Conservation (phyloP, 2,113 vertebrate species). For the Corydoras sp. region DNA sequence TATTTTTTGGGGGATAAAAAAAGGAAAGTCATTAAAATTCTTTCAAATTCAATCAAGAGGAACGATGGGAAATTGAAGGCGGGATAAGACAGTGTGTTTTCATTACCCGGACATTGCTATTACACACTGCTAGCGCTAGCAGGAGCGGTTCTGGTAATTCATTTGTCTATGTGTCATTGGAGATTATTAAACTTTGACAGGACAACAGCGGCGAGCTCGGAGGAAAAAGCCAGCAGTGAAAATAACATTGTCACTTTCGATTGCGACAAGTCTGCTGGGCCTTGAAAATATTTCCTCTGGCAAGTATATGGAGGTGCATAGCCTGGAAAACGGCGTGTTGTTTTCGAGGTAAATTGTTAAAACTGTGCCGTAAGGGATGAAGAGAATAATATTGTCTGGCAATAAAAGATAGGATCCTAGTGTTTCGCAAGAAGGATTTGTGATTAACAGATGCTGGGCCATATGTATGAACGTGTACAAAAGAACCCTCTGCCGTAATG, state of each 20-base stretch:
- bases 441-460: no score
- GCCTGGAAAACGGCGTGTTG: conserved; percentile 33
- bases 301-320: conserved; percentile 8
- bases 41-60: conserved; percentile 63
- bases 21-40: conserved; percentile 51
- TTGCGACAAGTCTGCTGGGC: conserved; percentile 42
- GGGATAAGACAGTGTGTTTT: conserved; percentile 48
- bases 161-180: conserved; percentile 55
- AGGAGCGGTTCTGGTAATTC: conserved; percentile 50
- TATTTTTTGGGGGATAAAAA: conserved; percentile 41
- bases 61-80: conserved; percentile 49
- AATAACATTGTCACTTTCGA: conserved; percentile 62
- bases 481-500: no score
- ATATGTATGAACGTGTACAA: no score
- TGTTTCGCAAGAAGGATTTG: conserved; percentile 13
- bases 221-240: conserved; percentile 39
- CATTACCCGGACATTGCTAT: conserved; percentile 54
- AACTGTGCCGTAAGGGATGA: conserved; percentile 31
- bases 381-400: conserved; percentile 21
- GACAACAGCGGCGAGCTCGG: conserved; percentile 36
- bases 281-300: conserved; percentile 31
- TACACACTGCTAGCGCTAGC: conserved; percentile 44
- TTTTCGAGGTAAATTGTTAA: conserved; percentile 18
- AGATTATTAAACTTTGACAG: conserved; percentile 56
- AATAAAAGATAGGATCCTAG: conserved; percentile 20